Base-by-base conservation (phyloP, 2,797 vertebrate genomes). In the Poecilia wingei region DNA sequence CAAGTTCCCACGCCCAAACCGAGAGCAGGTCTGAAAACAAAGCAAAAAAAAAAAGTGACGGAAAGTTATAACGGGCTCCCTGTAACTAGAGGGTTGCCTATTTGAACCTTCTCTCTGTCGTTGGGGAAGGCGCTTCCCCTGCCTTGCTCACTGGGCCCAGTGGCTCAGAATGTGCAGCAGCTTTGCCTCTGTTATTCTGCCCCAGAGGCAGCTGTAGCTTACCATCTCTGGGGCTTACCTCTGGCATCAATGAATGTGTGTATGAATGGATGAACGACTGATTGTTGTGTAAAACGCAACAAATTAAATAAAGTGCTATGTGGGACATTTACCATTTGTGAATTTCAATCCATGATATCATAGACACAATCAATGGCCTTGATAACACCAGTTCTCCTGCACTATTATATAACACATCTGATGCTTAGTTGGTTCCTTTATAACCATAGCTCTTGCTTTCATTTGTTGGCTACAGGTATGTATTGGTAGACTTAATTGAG, bases 1-100 rank as follows among this genome's bases (percentile, higher is more conserved):
- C 69, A 78, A 73, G 79, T 88, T 87, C 81, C 79, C 61, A 46
- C 66, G 71, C 51, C 10, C 53, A 55, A 51, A 64, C 47, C 49
- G 2, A 49, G 47, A 70, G 76, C 64, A 70, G 71, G 75, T 69
- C 59, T 75, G 53, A 77, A 75, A 82, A 79, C 47, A 82, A 77
- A 88, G n/a, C 73, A 61, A 85, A 79, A 59, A 75, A 41, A 41
- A 41, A 8, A 80, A 36, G 77, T 6, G 31, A 31, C 1, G 55
- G 72, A 76, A 79, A 14, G 45, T 39, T 76, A 75, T 57, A 2
- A 69, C 72, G 9, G n/a, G 45, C 61, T 71, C 31, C 8, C 8
- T 47, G 74, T 68, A 77, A 59, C 73, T 3, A 28, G n/a, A 28
- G 55, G n/a, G 12, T 28, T 57, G 55, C n/a, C 55, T 28, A 8